Evolutionary conservation across 2,797 vertebrate species (phyloP).

Genomic region (Peromyscus eremicus): DNA sequence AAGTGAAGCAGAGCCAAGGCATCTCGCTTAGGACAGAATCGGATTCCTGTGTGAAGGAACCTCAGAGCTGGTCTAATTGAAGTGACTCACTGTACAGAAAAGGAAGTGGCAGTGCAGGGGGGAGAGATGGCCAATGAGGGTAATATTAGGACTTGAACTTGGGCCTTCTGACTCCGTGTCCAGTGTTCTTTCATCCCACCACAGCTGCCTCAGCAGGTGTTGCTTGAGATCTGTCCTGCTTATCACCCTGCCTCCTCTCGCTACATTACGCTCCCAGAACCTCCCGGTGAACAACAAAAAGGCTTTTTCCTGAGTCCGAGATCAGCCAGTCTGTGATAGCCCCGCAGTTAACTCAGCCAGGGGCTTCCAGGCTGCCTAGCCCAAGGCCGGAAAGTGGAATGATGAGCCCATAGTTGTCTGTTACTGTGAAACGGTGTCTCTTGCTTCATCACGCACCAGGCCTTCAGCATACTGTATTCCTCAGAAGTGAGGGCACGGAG

Average conservation of each 20-base stretch:
- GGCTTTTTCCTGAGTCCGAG: slow-evolving; percentile 25
- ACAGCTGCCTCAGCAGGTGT: slow-evolving; percentile 45
- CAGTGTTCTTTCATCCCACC: slow-evolving; percentile 47
- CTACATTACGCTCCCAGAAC: neutral
- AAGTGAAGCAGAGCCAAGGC: neutral
- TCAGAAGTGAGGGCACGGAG: neutral
- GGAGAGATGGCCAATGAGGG: neutral
- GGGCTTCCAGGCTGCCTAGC: neutral
- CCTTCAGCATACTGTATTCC: neutral
- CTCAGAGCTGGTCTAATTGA: neutral
- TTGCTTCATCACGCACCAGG: neutral
- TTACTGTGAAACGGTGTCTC: slow-evolving; percentile 60
- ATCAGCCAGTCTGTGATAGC: neutral
- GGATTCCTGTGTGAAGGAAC: neutral
- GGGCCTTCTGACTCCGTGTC: slow-evolving; percentile 42
- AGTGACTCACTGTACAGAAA: neutral
- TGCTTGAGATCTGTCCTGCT: neutral
- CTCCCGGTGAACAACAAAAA: neutral
- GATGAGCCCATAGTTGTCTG: neutral
- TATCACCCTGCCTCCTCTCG: neutral
- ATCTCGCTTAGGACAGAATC: neutral
- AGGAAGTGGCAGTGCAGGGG: neutral
- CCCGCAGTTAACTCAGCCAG: neutral
- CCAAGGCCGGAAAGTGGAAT: neutral
- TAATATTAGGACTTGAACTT: neutral